Evolutionary conservation across 2,113 vertebrate genomes (phyloP).

Genomic region (Cyanocitta stelleri): DNA sequence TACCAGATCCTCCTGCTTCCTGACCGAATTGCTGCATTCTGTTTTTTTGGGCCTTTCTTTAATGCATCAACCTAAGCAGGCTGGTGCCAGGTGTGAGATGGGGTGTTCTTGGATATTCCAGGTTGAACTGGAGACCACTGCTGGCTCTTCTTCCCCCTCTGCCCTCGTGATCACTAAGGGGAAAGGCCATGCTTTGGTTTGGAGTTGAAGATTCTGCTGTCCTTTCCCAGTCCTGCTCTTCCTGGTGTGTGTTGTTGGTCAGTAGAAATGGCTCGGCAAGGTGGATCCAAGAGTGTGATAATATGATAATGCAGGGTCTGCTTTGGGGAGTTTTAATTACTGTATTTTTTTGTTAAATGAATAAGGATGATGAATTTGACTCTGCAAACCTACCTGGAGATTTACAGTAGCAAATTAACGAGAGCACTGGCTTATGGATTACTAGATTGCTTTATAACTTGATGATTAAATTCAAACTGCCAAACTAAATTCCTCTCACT

Average conservation of each 20-base stretch:
- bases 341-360: not conserved
- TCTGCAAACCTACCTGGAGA: conserved; percentile 18
- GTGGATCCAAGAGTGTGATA: not conserved
- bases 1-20: not conserved
- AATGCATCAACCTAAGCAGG: not conserved
- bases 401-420: conserved; percentile 1
- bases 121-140: not conserved
- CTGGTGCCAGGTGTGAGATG: not conserved
- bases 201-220: not conserved
- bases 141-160: not conserved
- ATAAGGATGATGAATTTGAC: conserved; percentile 17
- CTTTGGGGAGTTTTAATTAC: not conserved
- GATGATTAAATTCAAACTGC: conserved; percentile 55
- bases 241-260: not conserved
- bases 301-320: not conserved
- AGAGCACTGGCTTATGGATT: conserved; percentile 30
- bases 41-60: not conserved
- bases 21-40: not conserved
- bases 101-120: not conserved
- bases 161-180: rapidly evolving
- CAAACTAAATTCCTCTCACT: conserved; percentile 45
- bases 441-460: conserved; percentile 52
- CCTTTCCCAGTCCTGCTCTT: not conserved
- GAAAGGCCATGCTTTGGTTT: not conserved
- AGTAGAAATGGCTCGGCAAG: not conserved